phyloP scores from a whole-genome alignment of 2,888 invertebrate genomes.

The Itoplectis maculator region DNA sequence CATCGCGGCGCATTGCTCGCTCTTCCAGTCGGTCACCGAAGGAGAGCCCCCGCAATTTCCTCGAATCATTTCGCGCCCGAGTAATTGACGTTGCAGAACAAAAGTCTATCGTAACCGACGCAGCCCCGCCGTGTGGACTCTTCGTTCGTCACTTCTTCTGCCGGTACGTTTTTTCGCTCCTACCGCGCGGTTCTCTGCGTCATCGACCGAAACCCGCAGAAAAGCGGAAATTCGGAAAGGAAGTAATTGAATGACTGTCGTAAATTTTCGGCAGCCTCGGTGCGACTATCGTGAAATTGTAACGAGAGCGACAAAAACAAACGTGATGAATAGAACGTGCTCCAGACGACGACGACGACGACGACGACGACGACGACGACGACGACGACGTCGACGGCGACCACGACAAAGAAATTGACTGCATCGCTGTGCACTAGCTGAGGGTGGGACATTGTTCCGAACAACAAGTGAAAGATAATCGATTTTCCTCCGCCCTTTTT shows the following conservation, averaged over 20 bases:
- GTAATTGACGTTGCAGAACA: slow-evolving; percentile 19
- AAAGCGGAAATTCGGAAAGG: slow-evolving; percentile 7
- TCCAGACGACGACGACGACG: neutral
- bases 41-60: neutral
- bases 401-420: slow-evolving; percentile 2
- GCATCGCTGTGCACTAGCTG: neutral
- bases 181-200: slow-evolving; percentile 4
- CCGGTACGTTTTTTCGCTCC: neutral
- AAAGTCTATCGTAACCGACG: neutral
- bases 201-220: slow-evolving; percentile 11
- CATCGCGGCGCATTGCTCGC: too few species aligned
- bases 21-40: neutral
- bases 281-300: slow-evolving; percentile 3
- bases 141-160: neutral
- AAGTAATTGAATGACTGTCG: slow-evolving; percentile 51
- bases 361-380: too few species aligned
- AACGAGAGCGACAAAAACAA: slow-evolving; percentile 35
- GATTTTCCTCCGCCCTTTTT: slow-evolving; percentile 23
- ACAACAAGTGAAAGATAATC: slow-evolving; percentile 41
- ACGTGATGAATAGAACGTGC: slow-evolving; percentile 33
- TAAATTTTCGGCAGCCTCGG: slow-evolving; percentile 20
- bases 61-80: neutral
- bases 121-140: slow-evolving; percentile 11
- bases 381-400: too few species aligned
- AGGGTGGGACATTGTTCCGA: slow-evolving; percentile 21